Percentiles rank a stretch among this genome's conserved stretches.
phyloP scores from a whole-genome alignment of 2,888 invertebrate genomes.

The Latheticus oryzae region DNA sequence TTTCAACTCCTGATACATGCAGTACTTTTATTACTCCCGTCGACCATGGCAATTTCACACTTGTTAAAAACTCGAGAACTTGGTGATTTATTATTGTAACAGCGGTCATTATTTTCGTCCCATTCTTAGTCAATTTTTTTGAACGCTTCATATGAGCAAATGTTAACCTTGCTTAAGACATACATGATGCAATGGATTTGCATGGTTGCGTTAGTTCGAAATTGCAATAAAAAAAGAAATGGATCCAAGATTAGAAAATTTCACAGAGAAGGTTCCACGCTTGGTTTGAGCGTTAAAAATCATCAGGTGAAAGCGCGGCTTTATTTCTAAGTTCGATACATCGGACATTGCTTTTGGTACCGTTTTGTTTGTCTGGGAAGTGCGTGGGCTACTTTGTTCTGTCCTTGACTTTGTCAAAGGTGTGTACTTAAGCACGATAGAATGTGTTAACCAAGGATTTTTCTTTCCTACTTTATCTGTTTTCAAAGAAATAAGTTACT shows the following conservation, averaged over 20 bases:
- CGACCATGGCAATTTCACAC: constrained; percentile 34
- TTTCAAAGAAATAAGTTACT: no score
- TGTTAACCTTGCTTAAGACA: constrained; percentile 23
- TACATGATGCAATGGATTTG: constrained; percentile 35
- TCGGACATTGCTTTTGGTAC: constrained; percentile 11
- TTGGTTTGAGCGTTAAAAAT: constrained; percentile 9
- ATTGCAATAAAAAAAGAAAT: not conserved
- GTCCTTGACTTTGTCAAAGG: constrained; percentile 40
- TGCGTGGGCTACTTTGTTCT: constrained; percentile 9
- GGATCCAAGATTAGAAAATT: constrained; percentile 9
- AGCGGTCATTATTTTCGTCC: no score
- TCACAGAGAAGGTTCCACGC: constrained; percentile 4
- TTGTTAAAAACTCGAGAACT: no score
- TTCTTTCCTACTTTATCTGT: constrained; percentile 4
- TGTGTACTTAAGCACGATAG: constrained; percentile 10
- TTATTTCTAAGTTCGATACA: constrained; percentile 7
- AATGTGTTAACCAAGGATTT: constrained; percentile 9
- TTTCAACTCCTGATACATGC: constrained; percentile 16
- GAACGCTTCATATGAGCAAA: no score
- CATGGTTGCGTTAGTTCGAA: constrained; percentile 26
- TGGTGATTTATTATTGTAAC: no score
- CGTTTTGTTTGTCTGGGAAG: constrained; percentile 15
- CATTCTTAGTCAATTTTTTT: no score
- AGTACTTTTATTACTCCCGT: constrained; percentile 28
- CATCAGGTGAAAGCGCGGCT: constrained; percentile 31